phyloP scores from a whole-genome alignment of 2,888 invertebrate species.

The Malthinus flaveolus region DNA sequence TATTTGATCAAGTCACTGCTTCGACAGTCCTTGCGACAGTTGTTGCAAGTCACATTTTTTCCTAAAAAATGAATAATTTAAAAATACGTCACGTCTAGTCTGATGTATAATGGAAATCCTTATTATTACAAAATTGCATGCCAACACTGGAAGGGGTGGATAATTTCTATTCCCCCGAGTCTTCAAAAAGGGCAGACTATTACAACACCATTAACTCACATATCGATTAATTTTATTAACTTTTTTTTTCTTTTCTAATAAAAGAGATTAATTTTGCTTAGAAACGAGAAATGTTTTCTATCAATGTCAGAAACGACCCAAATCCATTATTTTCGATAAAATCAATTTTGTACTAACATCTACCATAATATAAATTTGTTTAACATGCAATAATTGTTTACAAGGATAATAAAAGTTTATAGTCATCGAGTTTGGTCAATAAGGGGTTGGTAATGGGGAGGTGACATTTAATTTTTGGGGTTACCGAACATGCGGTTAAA shows the following conservation, averaged over 20 bases:
- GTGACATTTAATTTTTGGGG: slow-evolving; percentile 2
- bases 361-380: too few species aligned
- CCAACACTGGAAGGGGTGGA: slow-evolving; percentile 4
- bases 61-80: not conserved
- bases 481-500: not conserved
- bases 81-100: slow-evolving; percentile 12
- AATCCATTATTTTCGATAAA: slow-evolving; percentile 7
- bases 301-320: slow-evolving; percentile 13
- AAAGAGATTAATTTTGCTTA: not conserved
- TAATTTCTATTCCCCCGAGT: too few species aligned
- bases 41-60: not conserved
- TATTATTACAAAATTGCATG: slow-evolving; percentile 16
- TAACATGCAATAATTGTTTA: slow-evolving; percentile 4
- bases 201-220: too few species aligned
- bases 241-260: too few species aligned
- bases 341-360: slow-evolving; percentile 10
- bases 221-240: too few species aligned
- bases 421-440: slow-evolving; percentile 35
- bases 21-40: too few species aligned
- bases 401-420: slow-evolving; percentile 19
- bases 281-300: slow-evolving; percentile 6
- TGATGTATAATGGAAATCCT: slow-evolving; percentile 18
- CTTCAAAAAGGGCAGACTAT: too few species aligned
- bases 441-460: slow-evolving; percentile 29
- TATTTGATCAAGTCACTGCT: too few species aligned